phyloP scores from a whole-genome alignment of 2,797 vertebrate species.

The Galagoides demidoff region DNA sequence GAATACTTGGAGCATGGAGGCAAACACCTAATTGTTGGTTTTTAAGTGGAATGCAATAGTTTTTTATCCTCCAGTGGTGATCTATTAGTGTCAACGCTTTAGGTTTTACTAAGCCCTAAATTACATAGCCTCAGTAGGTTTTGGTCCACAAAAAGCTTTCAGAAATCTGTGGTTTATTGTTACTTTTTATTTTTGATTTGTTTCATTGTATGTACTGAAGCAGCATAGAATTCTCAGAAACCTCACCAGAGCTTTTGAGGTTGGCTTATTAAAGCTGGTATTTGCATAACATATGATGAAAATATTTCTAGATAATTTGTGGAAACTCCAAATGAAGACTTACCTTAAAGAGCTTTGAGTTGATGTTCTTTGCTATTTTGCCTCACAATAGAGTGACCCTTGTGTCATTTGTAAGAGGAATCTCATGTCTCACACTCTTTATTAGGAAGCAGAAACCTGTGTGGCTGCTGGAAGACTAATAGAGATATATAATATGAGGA shows the following conservation, averaged over 20 bases:
- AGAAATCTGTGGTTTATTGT: slow-evolving; percentile 24
- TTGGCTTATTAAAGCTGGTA: slow-evolving; percentile 2
- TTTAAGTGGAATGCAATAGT: slow-evolving; percentile 43
- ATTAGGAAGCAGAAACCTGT: background rate
- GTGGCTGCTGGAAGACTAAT: background rate
- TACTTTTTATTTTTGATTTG: background rate
- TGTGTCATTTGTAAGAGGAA: background rate
- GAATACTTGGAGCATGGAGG: slow-evolving; percentile 26
- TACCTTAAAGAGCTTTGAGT: background rate
- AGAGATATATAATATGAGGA: background rate
- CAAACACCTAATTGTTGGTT: slow-evolving; percentile 56
- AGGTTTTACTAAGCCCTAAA: background rate
- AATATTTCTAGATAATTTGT: slow-evolving; percentile 29
- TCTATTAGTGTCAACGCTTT: slow-evolving; percentile 19
- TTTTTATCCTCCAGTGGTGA: slow-evolving; percentile 40
- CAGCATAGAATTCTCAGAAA: background rate
- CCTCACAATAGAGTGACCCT: background rate
- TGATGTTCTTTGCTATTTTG: background rate
- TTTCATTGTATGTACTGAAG: background rate
- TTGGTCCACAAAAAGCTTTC: slow-evolving; percentile 34
- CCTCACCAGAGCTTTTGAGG: background rate
- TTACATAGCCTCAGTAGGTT: slow-evolving; percentile 13
- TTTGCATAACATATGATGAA: background rate
- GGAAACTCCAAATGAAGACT: background rate
- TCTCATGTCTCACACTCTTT: background rate